These are phyloP conservation scores for Hyperoplus immaculatus DNA, from an alignment of 2,797 vertebrate genomes.

Conservation along the genomic window DNA sequence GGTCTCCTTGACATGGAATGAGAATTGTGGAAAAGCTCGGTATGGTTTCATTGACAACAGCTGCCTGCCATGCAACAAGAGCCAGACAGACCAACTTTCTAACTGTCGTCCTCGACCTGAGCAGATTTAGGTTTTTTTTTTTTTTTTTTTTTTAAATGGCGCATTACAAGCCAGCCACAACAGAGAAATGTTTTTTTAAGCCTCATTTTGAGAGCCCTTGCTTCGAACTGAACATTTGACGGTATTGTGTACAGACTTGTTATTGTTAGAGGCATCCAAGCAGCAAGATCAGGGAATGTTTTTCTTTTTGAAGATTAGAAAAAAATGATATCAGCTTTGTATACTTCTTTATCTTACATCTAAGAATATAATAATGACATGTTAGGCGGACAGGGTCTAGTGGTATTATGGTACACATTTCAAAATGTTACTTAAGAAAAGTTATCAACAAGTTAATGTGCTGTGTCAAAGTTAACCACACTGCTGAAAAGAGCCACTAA, in stretches of 20 bases:
- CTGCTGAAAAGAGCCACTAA: neutral
- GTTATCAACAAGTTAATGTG: constrained; percentile 10
- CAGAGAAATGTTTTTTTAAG: constrained; percentile 9
- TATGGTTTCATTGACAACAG: constrained; percentile 23
- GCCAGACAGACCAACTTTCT: neutral
- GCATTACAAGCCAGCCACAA: constrained; percentile 27
- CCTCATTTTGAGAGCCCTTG: constrained; percentile 5
- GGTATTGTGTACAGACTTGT: neutral
- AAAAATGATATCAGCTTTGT: neutral
- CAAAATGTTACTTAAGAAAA: constrained; percentile 38
- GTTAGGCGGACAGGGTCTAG: constrained; percentile 21
- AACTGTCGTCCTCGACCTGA: constrained; percentile 15
- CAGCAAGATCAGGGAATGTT: neutral
- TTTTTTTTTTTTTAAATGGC: constrained; percentile 23
- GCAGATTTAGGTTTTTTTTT: constrained; percentile 16
- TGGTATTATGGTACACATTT: constrained; percentile 27
- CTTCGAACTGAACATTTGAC: constrained; percentile 1
- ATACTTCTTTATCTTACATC: neutral
- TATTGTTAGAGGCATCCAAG: constrained; percentile 1
- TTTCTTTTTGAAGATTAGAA: neutral
- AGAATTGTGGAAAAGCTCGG: constrained; percentile 1
- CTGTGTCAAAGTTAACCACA: constrained; percentile 21
- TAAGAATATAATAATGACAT: constrained; percentile 31
- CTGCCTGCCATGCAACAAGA: constrained; percentile 34
- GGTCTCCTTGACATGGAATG: constrained; percentile 12